These are phyloP conservation scores for Caenorhabditis afra DNA, from an alignment of 2,888 invertebrate genomes.

Conservation along the genomic window DNA sequence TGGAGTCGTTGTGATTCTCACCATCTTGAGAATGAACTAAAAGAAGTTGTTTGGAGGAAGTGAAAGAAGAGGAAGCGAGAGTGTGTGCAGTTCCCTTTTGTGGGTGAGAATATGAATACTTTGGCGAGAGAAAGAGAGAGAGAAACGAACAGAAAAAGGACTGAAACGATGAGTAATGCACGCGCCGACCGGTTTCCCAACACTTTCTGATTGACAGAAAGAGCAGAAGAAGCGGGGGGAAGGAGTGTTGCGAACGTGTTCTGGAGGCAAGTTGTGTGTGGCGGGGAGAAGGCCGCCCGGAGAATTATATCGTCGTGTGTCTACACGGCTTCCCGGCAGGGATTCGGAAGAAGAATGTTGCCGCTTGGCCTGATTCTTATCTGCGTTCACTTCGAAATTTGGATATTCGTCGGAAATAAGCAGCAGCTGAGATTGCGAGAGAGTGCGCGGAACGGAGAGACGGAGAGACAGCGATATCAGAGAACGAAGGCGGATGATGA, in stretches of 20 bases:
- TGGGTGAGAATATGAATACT: conserved; percentile 11
- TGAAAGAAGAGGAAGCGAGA: neutral
- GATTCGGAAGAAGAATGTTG: conserved; percentile 43
- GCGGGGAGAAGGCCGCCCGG: too few species aligned
- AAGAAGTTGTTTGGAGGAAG: neutral
- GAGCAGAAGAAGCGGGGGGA: neutral
- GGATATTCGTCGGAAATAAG: conserved; percentile 25
- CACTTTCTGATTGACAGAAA: neutral
- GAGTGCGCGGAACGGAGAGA: conserved; percentile 3
- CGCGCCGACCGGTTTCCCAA: too few species aligned
- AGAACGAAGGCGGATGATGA: conserved; percentile 18
- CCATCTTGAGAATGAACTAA: conserved; percentile 43
- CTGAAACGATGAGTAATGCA: neutral
- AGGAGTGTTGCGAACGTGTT: too few species aligned
- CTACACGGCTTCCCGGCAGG: conserved; percentile 15
- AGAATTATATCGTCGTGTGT: conserved; percentile 14
- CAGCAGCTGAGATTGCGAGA: conserved; percentile 6
- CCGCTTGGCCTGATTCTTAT: conserved; percentile 59
- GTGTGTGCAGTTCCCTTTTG: conserved; percentile 1
- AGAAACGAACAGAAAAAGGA: neutral
- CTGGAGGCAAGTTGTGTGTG: too few species aligned
- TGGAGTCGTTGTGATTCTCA: conserved; percentile 69
- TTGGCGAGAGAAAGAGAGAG: conserved; percentile 8
- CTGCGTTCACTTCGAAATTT: conserved; percentile 36
- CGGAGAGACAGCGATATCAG: conserved; percentile 11